These are phyloP conservation scores for Heliconius sara DNA, from an alignment of 2,888 invertebrate genomes.

Conservation along the genomic window DNA sequence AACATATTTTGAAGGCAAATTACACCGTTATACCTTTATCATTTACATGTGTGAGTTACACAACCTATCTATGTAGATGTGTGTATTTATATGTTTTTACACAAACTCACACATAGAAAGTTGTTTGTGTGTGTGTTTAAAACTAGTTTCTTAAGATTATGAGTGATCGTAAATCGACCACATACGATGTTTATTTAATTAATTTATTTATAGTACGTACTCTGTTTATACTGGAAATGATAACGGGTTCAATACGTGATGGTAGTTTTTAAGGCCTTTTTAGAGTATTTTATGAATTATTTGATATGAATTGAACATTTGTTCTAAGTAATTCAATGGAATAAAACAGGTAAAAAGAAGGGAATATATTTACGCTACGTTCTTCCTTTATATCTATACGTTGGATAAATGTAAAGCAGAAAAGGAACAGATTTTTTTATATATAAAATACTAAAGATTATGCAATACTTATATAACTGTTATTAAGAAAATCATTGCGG, in stretches of 20 bases:
- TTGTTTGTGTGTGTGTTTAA: conserved; percentile 53
- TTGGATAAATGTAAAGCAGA: neutral
- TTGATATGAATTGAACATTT: too few species aligned
- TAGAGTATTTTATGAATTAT: too few species aligned
- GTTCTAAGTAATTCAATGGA: too few species aligned
- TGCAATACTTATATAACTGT: conserved; percentile 10
- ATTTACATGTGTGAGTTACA: conserved; percentile 37
- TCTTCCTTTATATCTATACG: neutral
- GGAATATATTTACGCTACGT: neutral
- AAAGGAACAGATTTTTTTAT: neutral
- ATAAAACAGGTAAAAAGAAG: neutral
- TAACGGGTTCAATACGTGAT: conserved; percentile 42
- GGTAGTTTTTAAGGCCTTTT: neutral
- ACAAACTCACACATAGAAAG: conserved; percentile 26
- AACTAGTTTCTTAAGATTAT: conserved; percentile 74
- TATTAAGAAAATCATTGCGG: conserved; percentile 26
- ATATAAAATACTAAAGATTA: neutral
- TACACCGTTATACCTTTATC: conserved; percentile 23
- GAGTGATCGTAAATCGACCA: conserved; percentile 71
- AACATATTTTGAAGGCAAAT: conserved; percentile 16
- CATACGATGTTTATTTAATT: conserved; percentile 65
- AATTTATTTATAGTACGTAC: conserved; percentile 57
- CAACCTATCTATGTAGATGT: conserved; percentile 32
- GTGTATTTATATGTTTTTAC: conserved; percentile 45
- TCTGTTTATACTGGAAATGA: conserved; percentile 54